A percentile compares a stretch with the other conserved stretches of the same genome.
Conservation (phyloP, 2,888 invertebrate species). For the Hipparchia semele region DNA sequence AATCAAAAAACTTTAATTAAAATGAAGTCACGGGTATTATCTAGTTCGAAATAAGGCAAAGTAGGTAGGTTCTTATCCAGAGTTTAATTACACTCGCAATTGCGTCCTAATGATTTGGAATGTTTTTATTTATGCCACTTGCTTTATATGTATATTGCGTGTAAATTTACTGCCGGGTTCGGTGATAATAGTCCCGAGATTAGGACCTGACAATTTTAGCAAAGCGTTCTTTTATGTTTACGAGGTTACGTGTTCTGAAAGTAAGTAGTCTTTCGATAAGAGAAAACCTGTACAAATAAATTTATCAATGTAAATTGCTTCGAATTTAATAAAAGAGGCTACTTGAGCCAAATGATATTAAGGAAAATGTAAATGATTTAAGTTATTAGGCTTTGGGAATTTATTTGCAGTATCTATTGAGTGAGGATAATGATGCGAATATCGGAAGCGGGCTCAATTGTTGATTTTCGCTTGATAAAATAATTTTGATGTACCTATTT, state of each 20-base stretch:
- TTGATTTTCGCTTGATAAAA: slow-evolving; percentile 1
- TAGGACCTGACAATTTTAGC: slow-evolving; percentile 60
- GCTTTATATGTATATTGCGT: slow-evolving; percentile 49
- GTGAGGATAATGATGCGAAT: not conserved
- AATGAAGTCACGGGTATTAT: too few relatives aligned
- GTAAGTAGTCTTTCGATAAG: slow-evolving; percentile 48
- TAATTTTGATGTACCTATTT: not conserved
- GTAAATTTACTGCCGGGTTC: slow-evolving; percentile 53
- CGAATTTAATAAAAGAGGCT: slow-evolving; percentile 26
- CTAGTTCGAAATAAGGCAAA: slow-evolving; percentile 18
- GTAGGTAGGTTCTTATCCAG: slow-evolving; percentile 3
- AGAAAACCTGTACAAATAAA: slow-evolving; percentile 42
- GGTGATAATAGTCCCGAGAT: slow-evolving; percentile 56
- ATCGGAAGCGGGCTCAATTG: not conserved
- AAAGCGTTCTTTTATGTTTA: slow-evolving; percentile 64
- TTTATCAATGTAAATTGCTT: slow-evolving; percentile 31
- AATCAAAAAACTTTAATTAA: too few relatives aligned
- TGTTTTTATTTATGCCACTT: slow-evolving; percentile 44
- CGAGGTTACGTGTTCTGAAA: slow-evolving; percentile 63
- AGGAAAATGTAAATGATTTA: slow-evolving; percentile 18
- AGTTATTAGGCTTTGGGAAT: slow-evolving; percentile 7
- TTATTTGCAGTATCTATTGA: slow-evolving; percentile 10
- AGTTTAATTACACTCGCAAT: slow-evolving; percentile 37
- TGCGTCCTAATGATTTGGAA: slow-evolving; percentile 39
- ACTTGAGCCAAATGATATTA: slow-evolving; percentile 15